Evolutionary conservation across 2,113 vertebrate genomes (phyloP), one percentile per base, ranked within the genome.

Genomic region (Copsychus sechellarum): DNA sequence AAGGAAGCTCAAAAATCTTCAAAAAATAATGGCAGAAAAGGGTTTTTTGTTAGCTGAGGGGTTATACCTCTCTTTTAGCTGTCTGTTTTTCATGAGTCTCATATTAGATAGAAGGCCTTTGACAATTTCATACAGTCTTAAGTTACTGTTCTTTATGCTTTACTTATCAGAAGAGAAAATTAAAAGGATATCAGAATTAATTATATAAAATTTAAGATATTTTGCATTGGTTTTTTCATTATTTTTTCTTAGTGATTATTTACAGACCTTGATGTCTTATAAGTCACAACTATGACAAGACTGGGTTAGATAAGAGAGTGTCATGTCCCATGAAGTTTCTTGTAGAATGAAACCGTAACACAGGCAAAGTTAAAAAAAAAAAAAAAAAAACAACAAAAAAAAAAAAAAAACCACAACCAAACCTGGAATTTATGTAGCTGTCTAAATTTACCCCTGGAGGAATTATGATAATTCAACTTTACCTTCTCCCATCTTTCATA

Each of bases 31-130:
- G 3, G 4, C 15, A 73, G 8, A 34, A 60, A 58, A 38, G 5
- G 1, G 0, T 3, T 47, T 81, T 81, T 51, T 34, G 6, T 12
- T 61, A 65, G 11, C n/a, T 73, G 31, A 43, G 9, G 9, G 14
- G 2, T 54, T 80, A 67, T 51, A 64, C 0, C 22, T 72, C 40
- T 60, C 14, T 83, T 76, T 34, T 18, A 79, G 11, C 8, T 70
- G 3, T 38, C 28, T 74, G 5, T 17, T 94, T 88, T 88, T 64
- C 12, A 4, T 34, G 6, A 29, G 16, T 43, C 21, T 60, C 29
- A 38, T 17, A 11, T 38, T n/a, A 67, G 33, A n/a, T 18, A n/a
- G 12, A 60, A 69, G 7, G 15, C 1, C 9, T 82, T 66, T 82
- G 17, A 64, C 10, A 12, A 69, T 64, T 69, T 69, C 13, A 45